A percentile compares a stretch with the other conserved stretches of the same genome.
Evolutionary conservation across 2,888 invertebrate genomes (phyloP).

Genomic region (Tridacna gigas): DNA sequence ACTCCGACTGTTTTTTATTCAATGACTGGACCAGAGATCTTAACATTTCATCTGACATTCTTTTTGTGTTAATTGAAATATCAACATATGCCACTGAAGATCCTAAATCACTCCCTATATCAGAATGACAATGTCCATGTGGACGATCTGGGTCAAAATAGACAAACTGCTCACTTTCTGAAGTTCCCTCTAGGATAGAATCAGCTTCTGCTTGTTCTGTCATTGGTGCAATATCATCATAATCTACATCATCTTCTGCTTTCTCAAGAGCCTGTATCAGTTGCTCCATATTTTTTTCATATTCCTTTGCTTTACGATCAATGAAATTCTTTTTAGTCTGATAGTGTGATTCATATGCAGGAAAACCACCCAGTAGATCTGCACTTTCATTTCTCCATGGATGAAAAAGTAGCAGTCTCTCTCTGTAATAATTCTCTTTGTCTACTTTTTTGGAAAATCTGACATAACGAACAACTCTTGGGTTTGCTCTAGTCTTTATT

Average conservation of each 20-base stretch:
- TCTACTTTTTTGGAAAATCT: constrained; percentile 56
- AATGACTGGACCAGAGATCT: constrained; percentile 17
- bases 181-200: constrained; percentile 19
- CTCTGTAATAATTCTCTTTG: constrained; percentile 47
- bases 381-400: constrained; percentile 73
- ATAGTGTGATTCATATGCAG: constrained; percentile 17
- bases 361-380: constrained; percentile 10
- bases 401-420: constrained; percentile 68
- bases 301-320: constrained; percentile 14
- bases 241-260: constrained; percentile 11
- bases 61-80: constrained; percentile 18
- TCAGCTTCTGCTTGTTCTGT: constrained; percentile 35
- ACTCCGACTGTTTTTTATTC: constrained; percentile 40
- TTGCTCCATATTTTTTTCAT: constrained; percentile 33
- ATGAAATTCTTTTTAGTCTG: constrained; percentile 2
- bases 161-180: constrained; percentile 10
- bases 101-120: constrained; percentile 46
- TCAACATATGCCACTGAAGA: constrained; percentile 19
- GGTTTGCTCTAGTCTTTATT: neutral
- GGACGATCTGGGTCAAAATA: constrained; percentile 29
- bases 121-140: constrained; percentile 29
- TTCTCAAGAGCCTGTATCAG: constrained; percentile 29
- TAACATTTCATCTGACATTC: constrained; percentile 29
- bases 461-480: neutral
- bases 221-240: constrained; percentile 44